Evolutionary conservation across 2,113 vertebrate species (phyloP), one percentile per base, ranked within the genome.

Genomic region (Pluvianellus socialis): DNA sequence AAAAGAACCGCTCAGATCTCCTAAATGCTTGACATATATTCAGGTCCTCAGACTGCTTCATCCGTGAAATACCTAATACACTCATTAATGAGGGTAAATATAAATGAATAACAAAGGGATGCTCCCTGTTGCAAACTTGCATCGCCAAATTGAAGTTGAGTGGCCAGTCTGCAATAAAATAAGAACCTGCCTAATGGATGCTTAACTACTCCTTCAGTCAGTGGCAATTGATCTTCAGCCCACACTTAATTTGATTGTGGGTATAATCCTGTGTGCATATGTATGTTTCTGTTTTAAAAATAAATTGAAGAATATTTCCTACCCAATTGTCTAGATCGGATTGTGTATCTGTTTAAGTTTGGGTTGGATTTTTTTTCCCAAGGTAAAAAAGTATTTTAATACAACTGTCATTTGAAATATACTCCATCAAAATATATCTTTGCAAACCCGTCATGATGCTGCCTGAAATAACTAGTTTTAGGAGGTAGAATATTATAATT

Each of bases 401-500:
- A 56, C 28, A 91, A 28, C 67, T 95, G 86, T 84, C 76, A 84
- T 1, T 86, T 71, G 79, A 91, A 95, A 92, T 77, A 40, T 6
- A 49, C 79, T 75, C 33, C 62, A 87, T 91, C 77, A 82, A 91
- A 88, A 76, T 66, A 28, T 2, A 1, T 42, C 66, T 87, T 65
- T 58, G 70, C 66, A 91, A 59, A 91, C 26, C 74, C 82, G 89
- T 79, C 84, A 47, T 9, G 13, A 55, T 95, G 44, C 74, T 95
- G 70, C 91, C 71, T 83, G 89, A 95, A 96, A 96, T 95, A 94
- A 66, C 88, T 82, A 38, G 27, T 42, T 94, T 94, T 62, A 90
- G 71, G 89, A 93, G 84, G 87, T 15, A 90, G n/a, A 32, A 22
- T 70, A 23, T 91, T 88, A 32, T 63, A 86, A 91, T 88, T 79